Evolutionary conservation across 2,888 invertebrate genomes (phyloP).

Genomic region (Automeris io): DNA sequence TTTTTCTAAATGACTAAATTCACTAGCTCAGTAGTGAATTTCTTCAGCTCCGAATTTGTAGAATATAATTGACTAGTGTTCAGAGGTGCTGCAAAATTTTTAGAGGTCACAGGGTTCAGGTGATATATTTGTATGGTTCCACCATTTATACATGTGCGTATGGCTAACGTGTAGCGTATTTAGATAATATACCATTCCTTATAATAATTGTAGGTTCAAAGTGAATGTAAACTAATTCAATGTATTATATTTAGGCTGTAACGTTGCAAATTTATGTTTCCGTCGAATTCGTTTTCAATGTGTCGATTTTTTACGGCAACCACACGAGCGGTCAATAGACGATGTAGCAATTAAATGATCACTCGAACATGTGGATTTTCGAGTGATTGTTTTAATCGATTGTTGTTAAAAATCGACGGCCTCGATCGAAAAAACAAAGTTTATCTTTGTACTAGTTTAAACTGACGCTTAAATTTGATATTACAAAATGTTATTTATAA

Average conservation of each 20-base stretch:
- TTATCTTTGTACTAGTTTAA: too few species aligned
- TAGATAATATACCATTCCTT: constrained; percentile 54
- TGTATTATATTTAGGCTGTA: constrained; percentile 37
- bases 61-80: constrained; percentile 47
- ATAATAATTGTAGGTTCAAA: constrained; percentile 38
- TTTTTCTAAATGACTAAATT: too few species aligned
- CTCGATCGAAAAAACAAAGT: too few species aligned
- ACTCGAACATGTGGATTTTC: too few species aligned
- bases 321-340: neutral
- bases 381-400: neutral
- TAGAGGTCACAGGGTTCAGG: constrained; percentile 54
- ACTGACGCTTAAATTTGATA: too few species aligned
- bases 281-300: constrained; percentile 8
- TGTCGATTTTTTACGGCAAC: constrained; percentile 8
- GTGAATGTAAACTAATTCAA: constrained; percentile 53
- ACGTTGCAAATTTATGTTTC: constrained; percentile 40
- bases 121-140: constrained; percentile 44
- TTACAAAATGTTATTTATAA: too few species aligned
- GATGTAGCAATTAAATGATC: neutral
- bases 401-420: neutral
- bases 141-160: constrained; percentile 26
- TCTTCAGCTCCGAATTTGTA: constrained; percentile 27
- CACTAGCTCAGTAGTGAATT: constrained; percentile 6
- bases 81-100: constrained; percentile 61
- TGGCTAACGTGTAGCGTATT: constrained; percentile 28